Base-by-base conservation (phyloP, 1,140 invertebrate genomes). In the Venturia canescens region DNA sequence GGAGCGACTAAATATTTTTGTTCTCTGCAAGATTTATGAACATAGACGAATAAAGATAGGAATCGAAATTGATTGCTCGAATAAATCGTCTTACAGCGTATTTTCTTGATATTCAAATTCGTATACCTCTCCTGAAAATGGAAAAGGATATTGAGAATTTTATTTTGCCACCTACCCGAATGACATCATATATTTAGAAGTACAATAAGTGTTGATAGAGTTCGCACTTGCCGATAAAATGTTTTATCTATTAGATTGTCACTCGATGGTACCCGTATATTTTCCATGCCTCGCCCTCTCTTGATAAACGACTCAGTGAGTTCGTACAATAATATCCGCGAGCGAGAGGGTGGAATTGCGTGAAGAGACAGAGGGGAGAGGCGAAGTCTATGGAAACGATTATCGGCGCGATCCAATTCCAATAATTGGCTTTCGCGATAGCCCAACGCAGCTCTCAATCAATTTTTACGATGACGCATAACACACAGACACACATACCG, bases 331-430 rank as follows among this genome's bases (percentile, higher is more conserved):
- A n/a, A 53, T 74, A 50, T 74, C 9, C 44, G 11, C 9, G 16
- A 27, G 70, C 16, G 44, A 26, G 50, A 34, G 50, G 50, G 13
- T 53, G 50, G 50, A n/a, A 53, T 53, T 53, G 50, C n/a, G n/a
- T 53, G 50, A 3, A 53, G 13, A 13, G 11, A 11, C 50, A 53
- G 13, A n/a, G 50, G 13, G 50, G 11, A n/a, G n/a, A 53, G 50
- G 50, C 7, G 31, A 34, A 34, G 50, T n/a, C 70, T 74, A 53
- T 53, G 38, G 44, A 74, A 74, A 74, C 44, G 70, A 74, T 74
- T 74, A 74, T 74, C 70, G 38, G 38, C 44, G 38, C 38, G 44
- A 74, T 74, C 70, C 70, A 74, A 74, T 74, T 74, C 70, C 70
- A 44, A 74, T 74, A 74, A 74, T 74, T 74, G 70, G 44, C 44